Evolutionary conservation across 2,113 vertebrate species (phyloP), one percentile per base, ranked within the genome.

Genomic region (Phylloscopus trochilus): DNA sequence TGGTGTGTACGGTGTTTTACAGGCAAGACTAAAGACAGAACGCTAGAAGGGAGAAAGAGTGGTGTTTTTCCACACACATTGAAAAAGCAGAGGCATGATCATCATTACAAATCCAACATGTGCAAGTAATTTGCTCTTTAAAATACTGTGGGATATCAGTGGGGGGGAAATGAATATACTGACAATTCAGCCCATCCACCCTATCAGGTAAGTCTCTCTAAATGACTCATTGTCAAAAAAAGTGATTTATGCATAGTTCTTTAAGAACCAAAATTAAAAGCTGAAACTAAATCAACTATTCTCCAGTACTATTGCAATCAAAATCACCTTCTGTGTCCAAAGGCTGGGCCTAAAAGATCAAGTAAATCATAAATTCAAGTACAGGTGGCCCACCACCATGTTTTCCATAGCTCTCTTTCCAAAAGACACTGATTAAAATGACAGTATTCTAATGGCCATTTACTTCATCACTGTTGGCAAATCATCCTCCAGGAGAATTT

Each of bases 41-140:
- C 59, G 92, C 59, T 86, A 95, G 67, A 89, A 91, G 35, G 59
- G 15, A 80, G 43, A 89, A 91, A 83, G 62, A 85, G 55, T n/a
- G 51, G 59, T 44, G 78, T 23, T 95, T 95, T 92, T 97, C 81
- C 63, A 95, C 76, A 92, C 74, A 83, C 70, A 83, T 1, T 83
- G 93, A 91, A 93, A 97, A 94, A 88, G 52, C 82, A 94, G 89
- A 93, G 64, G 73, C 52, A 93, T 18, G 59, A 93, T 89, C 74
- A 66, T 67, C 76, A 74, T 83, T 86, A 67, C 78, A 88, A 86
- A 75, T 80, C 75, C 68, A 87, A 93, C 87, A 96, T 70, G 39
- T 88, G 92, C 89, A 94, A 96, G 68, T 55, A 89, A 95, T 95
- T 80, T 91, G 51, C 17, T 58, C 58, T 91, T 91, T 67, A 70